A percentile compares a stretch with the other conserved stretches of the same genome.
These are phyloP conservation scores for Blastomussa wellsi DNA, from an alignment of 92 coral and sea anemone genomes.

Conservation along the genomic window DNA sequence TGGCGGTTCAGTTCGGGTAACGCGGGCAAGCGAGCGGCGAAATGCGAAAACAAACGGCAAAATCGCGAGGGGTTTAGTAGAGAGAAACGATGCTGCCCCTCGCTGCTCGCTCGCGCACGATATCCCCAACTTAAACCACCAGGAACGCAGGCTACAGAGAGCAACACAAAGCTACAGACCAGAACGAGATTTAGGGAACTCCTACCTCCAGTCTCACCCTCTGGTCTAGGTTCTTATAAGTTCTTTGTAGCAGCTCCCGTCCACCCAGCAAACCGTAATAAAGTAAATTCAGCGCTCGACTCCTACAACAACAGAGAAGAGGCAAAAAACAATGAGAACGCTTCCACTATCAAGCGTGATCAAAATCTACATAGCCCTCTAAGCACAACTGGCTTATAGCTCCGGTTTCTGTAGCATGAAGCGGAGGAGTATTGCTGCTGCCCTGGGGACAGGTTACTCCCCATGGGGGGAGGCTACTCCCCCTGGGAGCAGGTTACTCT, in stretches of 20 bases:
- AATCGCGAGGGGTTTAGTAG: no score
- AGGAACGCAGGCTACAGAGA: background rate
- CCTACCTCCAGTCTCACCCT: conserved; percentile 94
- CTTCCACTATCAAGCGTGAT: background rate
- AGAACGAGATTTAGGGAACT: background rate
- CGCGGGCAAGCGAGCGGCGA: no score
- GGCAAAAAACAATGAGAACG: background rate
- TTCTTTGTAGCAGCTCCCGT: conserved; percentile 86
- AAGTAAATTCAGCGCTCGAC: conserved; percentile 85
- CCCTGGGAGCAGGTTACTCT: no score
- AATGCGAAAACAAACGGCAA: no score
- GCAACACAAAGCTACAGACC: background rate
- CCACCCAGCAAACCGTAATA: conserved; percentile 99
- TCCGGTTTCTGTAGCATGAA: no score
- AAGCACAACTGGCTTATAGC: no score
- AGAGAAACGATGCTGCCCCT: no score
- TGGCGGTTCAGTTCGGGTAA: no score
- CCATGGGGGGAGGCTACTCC: no score
- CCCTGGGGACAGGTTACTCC: no score
- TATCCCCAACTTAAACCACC: background rate
- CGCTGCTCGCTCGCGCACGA: no score
- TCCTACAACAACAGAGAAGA: conserved; percentile 45
- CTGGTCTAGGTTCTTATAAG: conserved; percentile 96
- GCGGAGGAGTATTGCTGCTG: no score
- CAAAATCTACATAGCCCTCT: background rate